These are phyloP conservation scores for Limnephilus lunatus DNA, from an alignment of 2,888 invertebrate species.

Conservation along the genomic window DNA sequence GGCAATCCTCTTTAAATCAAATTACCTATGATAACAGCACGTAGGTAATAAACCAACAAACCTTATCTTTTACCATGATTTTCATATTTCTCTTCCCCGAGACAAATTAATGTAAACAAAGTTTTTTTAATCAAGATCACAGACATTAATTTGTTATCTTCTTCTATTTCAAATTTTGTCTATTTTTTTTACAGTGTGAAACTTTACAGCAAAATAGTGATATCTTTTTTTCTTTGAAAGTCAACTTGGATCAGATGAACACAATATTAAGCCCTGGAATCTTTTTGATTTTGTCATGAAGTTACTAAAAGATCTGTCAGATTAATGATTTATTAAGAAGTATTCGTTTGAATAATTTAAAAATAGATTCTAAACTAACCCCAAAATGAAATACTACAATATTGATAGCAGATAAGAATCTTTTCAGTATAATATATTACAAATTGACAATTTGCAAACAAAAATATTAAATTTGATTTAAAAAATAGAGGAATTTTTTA, in stretches of 20 bases:
- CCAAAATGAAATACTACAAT: too few species aligned
- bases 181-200: not conserved
- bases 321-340: too few species aligned
- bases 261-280: not conserved
- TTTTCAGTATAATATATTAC: too few species aligned
- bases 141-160: not conserved
- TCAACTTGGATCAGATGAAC: not conserved
- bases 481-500: too few species aligned
- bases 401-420: too few species aligned
- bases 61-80: not conserved
- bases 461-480: too few species aligned
- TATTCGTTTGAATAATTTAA: too few species aligned
- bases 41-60: not conserved
- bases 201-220: not conserved
- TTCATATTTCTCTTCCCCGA: not conserved
- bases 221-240: not conserved
- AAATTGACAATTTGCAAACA: too few species aligned
- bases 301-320: too few species aligned
- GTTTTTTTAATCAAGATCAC: not conserved
- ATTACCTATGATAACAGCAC: not conserved
- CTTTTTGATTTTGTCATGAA: too few species aligned
- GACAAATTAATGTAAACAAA: not conserved
- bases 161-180: not conserved
- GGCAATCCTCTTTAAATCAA: not conserved
- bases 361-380: too few species aligned